These are phyloP conservation scores for Thalassarche chlororhynchos DNA, from an alignment of 2,113 vertebrate species.

Conservation along the genomic window DNA sequence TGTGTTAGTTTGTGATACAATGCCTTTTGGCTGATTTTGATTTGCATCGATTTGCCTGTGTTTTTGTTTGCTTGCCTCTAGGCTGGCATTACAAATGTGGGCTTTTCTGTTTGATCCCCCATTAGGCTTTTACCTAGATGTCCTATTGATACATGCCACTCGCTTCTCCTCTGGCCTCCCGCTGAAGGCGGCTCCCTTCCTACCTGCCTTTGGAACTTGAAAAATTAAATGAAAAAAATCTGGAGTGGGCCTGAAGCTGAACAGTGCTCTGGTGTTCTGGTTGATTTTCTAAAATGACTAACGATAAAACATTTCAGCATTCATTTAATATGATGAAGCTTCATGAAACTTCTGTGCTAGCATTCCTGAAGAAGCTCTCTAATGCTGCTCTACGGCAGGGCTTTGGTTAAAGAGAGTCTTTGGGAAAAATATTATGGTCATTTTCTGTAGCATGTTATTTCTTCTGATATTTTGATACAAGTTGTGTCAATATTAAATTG, in stretches of 20 bases:
- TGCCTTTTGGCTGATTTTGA: not conserved
- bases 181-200: not conserved
- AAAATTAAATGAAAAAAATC: not conserved
- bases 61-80: not conserved
- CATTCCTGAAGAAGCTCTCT: not conserved
- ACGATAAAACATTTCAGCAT: not conserved
- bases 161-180: not conserved
- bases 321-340: not conserved
- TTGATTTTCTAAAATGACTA: not conserved
- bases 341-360: not conserved
- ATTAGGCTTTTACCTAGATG: not conserved
- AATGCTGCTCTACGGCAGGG: not conserved
- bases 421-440: not conserved
- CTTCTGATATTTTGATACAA: not conserved
- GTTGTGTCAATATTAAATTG: not conserved
- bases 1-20: not conserved
- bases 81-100: not conserved
- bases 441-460: not conserved
- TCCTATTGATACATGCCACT: not conserved
- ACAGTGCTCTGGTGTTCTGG: not conserved
- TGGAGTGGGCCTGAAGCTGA: not conserved
- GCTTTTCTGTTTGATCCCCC: not conserved
- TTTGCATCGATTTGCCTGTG: conserved; percentile 12
- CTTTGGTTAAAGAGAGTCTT: not conserved
- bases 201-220: not conserved